Conservation (phyloP, 1,140 invertebrate genomes). For the Cotesia glomerata region DNA sequence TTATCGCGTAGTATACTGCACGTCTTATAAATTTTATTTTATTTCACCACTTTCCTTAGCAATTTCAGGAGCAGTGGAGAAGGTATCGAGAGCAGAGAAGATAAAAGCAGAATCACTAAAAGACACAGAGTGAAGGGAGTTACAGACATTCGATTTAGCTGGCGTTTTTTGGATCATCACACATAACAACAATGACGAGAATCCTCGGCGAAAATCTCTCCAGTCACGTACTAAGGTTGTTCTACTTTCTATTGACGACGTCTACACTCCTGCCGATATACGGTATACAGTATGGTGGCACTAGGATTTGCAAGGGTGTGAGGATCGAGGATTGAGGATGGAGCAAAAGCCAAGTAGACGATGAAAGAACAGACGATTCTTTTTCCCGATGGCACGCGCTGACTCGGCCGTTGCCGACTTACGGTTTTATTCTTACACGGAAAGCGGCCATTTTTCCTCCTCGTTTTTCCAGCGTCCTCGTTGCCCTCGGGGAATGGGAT, state of each 20-base stretch:
- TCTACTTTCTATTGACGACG: constrained; percentile 23
- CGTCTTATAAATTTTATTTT: too few relatives aligned
- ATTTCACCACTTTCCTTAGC: too few relatives aligned
- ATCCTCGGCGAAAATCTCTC: constrained; percentile 15
- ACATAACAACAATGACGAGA: constrained; percentile 4
- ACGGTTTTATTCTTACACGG: constrained; percentile 1
- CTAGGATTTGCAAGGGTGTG: too few relatives aligned
- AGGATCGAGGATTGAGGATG: too few relatives aligned
- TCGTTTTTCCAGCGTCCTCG: constrained; percentile 1
- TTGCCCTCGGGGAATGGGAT: constrained; percentile 31
- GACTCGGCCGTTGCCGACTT: constrained; percentile 25
- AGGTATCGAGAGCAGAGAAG: too few relatives aligned
- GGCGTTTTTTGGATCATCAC: neutral
- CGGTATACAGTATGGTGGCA: too few relatives aligned
- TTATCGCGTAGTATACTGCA: too few relatives aligned
- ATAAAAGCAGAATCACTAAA: neutral
- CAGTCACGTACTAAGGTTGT: constrained; percentile 23
- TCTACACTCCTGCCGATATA: too few relatives aligned
- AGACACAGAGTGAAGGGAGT: neutral
- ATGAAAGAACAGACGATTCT: constrained; percentile 14
- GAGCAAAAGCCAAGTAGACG: too few relatives aligned
- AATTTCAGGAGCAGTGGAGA: too few relatives aligned
- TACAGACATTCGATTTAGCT: too few relatives aligned
- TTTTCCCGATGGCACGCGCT: constrained; percentile 23
- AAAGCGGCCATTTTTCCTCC: constrained; percentile 17